These are phyloP conservation scores for Chascanopsetta lugubris DNA, from an alignment of 2,113 vertebrate species.

Conservation along the genomic window DNA sequence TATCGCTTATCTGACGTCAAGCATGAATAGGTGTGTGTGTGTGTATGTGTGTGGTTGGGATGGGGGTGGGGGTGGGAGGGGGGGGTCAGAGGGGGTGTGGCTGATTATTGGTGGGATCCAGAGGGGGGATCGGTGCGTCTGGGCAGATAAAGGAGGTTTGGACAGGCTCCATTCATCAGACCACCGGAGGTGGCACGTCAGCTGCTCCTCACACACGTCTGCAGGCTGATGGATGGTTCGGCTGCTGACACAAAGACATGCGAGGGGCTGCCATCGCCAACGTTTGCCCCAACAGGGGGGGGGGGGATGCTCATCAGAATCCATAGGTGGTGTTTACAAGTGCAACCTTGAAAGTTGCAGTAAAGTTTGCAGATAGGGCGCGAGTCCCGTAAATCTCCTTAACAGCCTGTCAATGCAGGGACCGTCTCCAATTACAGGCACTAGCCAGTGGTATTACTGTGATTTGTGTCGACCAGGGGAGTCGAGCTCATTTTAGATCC, in stretches of 20 bases:
- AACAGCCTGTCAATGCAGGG: conserved; percentile 11
- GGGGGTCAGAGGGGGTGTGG: conserved; percentile 68
- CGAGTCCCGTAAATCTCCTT: conserved; percentile 14
- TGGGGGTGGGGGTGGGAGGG: too few relatives aligned
- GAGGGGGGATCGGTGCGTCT: conserved; percentile 68
- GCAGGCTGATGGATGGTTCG: conserved; percentile 73
- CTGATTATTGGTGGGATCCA: conserved; percentile 72
- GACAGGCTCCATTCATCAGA: conserved; percentile 74
- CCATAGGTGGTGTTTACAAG: conserved; percentile 38
- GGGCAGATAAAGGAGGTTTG: conserved; percentile 71
- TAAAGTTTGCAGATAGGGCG: conserved; percentile 31
- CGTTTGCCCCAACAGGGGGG: conserved; percentile 35
- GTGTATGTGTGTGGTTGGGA: too few relatives aligned
- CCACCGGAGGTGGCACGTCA: conserved; percentile 66
- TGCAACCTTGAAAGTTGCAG: conserved; percentile 47
- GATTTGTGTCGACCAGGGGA: too few relatives aligned
- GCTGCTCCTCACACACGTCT: conserved; percentile 63
- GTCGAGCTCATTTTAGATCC: too few relatives aligned
- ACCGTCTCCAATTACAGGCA: neutral
- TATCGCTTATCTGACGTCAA: conserved; percentile 74
- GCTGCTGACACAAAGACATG: conserved; percentile 72
- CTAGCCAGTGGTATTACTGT: conserved; percentile 3
- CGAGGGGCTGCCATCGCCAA: conserved; percentile 66
- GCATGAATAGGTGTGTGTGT: conserved; percentile 62
- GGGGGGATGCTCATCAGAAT: conserved; percentile 65